Conservation (phyloP, 2,797 vertebrate genomes). For the Huso huso region DNA sequence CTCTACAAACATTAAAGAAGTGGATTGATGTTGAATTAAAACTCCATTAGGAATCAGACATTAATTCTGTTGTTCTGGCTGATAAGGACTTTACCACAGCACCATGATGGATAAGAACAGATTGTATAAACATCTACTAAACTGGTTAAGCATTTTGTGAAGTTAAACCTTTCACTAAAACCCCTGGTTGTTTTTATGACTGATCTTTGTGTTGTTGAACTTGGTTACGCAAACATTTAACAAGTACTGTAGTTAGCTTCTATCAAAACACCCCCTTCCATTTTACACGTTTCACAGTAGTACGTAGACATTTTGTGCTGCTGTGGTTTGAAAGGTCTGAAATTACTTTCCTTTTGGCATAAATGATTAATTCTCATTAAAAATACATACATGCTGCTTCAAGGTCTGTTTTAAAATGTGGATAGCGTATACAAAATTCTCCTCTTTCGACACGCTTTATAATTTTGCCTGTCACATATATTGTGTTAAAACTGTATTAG, state of each 20-base stretch:
- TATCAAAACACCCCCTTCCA: not conserved
- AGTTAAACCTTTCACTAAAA: too few relatives aligned
- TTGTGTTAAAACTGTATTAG: too few relatives aligned
- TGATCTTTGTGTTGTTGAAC: not conserved
- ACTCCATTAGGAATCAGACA: too few relatives aligned
- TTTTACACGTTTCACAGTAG: not conserved
- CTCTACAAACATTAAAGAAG: too few relatives aligned
- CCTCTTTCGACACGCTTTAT: not conserved
- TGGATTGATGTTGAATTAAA: too few relatives aligned
- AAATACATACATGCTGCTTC: not conserved
- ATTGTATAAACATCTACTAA: too few relatives aligned
- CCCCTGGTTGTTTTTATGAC: too few relatives aligned
- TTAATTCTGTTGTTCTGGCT: too few relatives aligned
- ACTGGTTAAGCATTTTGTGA: too few relatives aligned
- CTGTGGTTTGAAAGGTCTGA: conserved; percentile 3
- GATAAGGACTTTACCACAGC: too few relatives aligned
- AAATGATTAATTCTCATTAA: conserved; percentile 3
- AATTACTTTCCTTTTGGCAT: conserved; percentile 3
- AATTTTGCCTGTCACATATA: not conserved
- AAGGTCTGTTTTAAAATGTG: not conserved
- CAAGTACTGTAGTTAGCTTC: not conserved
- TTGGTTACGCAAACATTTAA: not conserved
- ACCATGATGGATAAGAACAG: too few relatives aligned
- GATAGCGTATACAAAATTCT: not conserved
- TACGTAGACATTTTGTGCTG: not conserved